Conservation (phyloP, 2,797 vertebrate species). For the Uromys caudimaculatus region DNA sequence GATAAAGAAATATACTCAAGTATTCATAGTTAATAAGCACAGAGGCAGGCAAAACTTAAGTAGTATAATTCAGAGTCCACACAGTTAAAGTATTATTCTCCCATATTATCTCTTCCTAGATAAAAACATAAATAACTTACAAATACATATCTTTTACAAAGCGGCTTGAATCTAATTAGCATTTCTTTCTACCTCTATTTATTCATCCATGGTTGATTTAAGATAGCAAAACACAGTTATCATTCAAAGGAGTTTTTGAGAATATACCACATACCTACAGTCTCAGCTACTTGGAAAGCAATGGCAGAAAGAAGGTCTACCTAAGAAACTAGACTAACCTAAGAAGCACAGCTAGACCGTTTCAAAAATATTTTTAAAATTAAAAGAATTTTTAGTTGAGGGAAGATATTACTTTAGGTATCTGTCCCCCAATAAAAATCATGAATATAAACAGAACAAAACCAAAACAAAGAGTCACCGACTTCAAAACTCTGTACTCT, state of each 20-base stretch:
- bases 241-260: background rate
- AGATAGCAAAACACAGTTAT: background rate
- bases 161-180: background rate
- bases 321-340: background rate
- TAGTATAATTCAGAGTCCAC: background rate
- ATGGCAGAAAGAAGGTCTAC: background rate
- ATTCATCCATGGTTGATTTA: background rate
- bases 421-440: background rate
- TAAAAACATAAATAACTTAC: background rate
- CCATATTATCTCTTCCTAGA: background rate
- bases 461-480: constrained; percentile 11
- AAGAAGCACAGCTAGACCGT: background rate
- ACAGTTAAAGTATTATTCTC: background rate
- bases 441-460: background rate
- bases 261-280: fast-evolving
- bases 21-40: background rate
- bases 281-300: background rate
- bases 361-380: background rate
- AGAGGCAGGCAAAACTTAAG: background rate
- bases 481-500: background rate
- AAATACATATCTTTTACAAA: background rate
- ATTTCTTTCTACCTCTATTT: background rate
- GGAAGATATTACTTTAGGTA: background rate
- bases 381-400: background rate
- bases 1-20: background rate